Percentiles rank a stretch among this genome's conserved stretches.
Conservation (phyloP, 2,888 invertebrate genomes). For the Clostera curtula region DNA sequence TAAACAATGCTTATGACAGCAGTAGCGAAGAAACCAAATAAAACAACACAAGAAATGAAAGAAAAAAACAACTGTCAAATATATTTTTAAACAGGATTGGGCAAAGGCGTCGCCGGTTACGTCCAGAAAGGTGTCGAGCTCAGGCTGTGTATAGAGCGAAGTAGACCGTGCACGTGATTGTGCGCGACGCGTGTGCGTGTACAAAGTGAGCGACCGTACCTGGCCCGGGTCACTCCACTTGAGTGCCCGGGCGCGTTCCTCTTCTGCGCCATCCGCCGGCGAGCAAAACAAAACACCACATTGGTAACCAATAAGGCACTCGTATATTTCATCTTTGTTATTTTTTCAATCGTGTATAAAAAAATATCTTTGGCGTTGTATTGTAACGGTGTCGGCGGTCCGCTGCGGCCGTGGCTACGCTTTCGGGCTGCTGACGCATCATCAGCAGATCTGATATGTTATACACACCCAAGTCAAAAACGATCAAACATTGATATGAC, state of each 20-base stretch:
- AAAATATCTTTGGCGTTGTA: constrained; percentile 69
- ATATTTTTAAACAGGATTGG: too few relatives aligned
- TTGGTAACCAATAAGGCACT: constrained; percentile 72
- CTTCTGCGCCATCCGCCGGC: constrained; percentile 40
- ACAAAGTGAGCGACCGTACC: constrained; percentile 77
- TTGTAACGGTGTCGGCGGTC: constrained; percentile 23
- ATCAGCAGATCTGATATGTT: not conserved
- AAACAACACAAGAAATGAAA: too few relatives aligned
- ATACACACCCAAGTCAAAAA: too few relatives aligned
- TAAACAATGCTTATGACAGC: too few relatives aligned
- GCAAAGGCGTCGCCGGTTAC: too few relatives aligned
- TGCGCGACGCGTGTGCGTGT: constrained; percentile 47
- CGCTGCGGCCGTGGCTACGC: constrained; percentile 10
- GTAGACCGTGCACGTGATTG: constrained; percentile 49
- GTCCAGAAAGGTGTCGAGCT: too few relatives aligned
- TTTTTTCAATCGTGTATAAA: constrained; percentile 55
- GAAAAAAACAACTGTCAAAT: too few relatives aligned
- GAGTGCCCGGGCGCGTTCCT: constrained; percentile 84
- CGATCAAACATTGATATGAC: too few relatives aligned
- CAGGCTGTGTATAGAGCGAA: too few relatives aligned
- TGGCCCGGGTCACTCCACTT: constrained; percentile 87
- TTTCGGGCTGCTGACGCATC: constrained; percentile 1
- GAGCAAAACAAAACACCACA: constrained; percentile 63
- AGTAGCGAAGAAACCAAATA: too few relatives aligned
- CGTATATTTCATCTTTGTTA: constrained; percentile 63